Evolutionary conservation across 1,140 invertebrate species (phyloP), one percentile per base, ranked within the genome.

Genomic region (Maniola jurtina): DNA sequence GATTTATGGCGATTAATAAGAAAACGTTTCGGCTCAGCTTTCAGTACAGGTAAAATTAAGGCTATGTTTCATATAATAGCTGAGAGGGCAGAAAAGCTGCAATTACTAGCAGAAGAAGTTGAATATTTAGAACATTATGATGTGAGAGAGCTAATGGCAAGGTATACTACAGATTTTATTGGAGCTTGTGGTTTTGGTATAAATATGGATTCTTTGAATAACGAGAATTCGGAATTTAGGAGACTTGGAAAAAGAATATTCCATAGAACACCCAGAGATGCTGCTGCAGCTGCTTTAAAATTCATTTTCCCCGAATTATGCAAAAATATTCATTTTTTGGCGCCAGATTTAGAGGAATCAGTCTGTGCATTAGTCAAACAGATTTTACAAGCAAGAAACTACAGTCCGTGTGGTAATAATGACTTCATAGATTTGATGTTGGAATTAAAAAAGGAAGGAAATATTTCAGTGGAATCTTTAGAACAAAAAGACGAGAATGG

Each of bases 1-100:
- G 83, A 91, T 13, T 80, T 89, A 16, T 95, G 94, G 94, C 91
- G 91, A 58, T 79, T 91, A 45, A 86, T 95, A 35, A 83, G 94
- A 47, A 84, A 90, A 8, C 92, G 94, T 63, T 84, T 95, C 15
- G 93, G 93, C 33, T 93, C 93, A 2, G 92, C 92, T 0, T 95
- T 95, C 70, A 94, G 92, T 15, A 92, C 92, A 0, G 92, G 92
- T 4, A 95, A 94, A 78, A 89, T 95, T 71, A 93, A 92, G 71
- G 90, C 77, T 14, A 93, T 93, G 92, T 93, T 92, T 71, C 79
- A 86, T 55, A 86, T 88, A 9, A 89, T 93, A 45, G 86, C 87
- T 7, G 76, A 87, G 4, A 88, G 91, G 69, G 86, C 87, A 7
- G 80, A 92, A 45, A 80, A 90, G 60, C 79, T 92, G n/a, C 8